Evolutionary conservation across 2,113 vertebrate species (phyloP), one percentile per base, ranked within the genome.

Genomic region (Alethe diademata): DNA sequence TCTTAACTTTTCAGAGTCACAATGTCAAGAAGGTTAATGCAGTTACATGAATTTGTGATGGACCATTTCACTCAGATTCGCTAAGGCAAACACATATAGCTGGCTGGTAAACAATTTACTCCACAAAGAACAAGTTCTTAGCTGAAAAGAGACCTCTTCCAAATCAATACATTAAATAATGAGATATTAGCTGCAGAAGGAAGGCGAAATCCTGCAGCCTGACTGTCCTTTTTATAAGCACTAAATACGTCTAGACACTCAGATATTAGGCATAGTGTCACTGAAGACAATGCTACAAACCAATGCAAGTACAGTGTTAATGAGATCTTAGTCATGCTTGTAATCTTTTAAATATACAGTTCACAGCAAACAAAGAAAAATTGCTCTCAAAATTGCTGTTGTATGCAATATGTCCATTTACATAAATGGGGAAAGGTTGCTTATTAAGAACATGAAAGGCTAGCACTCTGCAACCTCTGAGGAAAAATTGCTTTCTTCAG

Each of bases 11-110:
- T 67, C 64, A 86, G 78, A 87, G 28, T 78, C 58, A 92, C 40
- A 65, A 50, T 82, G 62, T 91, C 79, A 94, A 79, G 61, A 78
- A 94, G 65, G 92, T 85, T 95, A 94, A 92, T 86, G 88, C 36
- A 71, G 85, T 71, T 89, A 95, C 73, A 89, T 79, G 86, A 89
- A 94, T 97, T 94, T 91, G 64, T 78, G 72, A 95, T 60, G 71
- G 90, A 84, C 72, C 65, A 89, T 93, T 95, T 92, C 85, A 69
- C 54, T 78, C 72, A 81, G 45, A 86, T 95, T 88, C 3, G 38
- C 72, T 54, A 92, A 56, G 70, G 75, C 43, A 95, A 94, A 88
- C n/a, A 66, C 29, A 80, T 43, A 80, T 24, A 43, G 50, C 50
- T 93, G 76, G 29, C 61, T 73, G 69, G 65, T 91, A 94, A 96